Evolutionary conservation across 2,888 invertebrate genomes (phyloP).

Genomic region (Drosophila greeni): DNA sequence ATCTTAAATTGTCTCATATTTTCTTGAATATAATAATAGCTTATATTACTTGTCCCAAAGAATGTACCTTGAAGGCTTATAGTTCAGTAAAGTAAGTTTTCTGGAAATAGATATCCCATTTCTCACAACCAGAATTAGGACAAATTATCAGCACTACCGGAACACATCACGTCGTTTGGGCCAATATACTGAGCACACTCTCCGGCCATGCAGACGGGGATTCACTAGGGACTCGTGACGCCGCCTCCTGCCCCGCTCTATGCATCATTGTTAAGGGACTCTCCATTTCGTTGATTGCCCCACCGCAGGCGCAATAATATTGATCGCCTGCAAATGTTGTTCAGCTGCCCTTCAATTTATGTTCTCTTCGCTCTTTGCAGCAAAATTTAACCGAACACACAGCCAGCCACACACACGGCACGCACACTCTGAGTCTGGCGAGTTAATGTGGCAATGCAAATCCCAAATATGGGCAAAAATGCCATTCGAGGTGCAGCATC

Average conservation of each 20-base stretch:
- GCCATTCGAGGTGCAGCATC: slow-evolving; percentile 36
- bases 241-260: neutral
- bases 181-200: slow-evolving; percentile 9
- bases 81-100: neutral
- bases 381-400: slow-evolving; percentile 35
- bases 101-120: neutral
- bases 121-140: slow-evolving; percentile 1
- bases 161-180: slow-evolving; percentile 4
- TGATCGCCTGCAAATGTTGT: slow-evolving; percentile 39
- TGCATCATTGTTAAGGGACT: slow-evolving; percentile 28
- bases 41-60: neutral
- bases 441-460: slow-evolving; percentile 34
- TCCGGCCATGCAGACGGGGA: slow-evolving; percentile 1
- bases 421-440: neutral
- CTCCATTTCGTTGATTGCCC: slow-evolving; percentile 45
- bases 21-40: neutral
- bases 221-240: slow-evolving; percentile 26
- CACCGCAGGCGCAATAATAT: slow-evolving; percentile 43
- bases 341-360: slow-evolving; percentile 39
- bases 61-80: neutral
- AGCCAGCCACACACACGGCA: slow-evolving; percentile 3
- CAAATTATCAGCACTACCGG: slow-evolving; percentile 9
- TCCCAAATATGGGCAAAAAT: slow-evolving; percentile 56
- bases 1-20: neutral
- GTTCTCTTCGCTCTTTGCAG: slow-evolving; percentile 23